Percentiles rank a stretch among this genome's conserved stretches.
These are phyloP conservation scores for Maniola hyperantus DNA, from an alignment of 2,888 invertebrate genomes.

Conservation along the genomic window DNA sequence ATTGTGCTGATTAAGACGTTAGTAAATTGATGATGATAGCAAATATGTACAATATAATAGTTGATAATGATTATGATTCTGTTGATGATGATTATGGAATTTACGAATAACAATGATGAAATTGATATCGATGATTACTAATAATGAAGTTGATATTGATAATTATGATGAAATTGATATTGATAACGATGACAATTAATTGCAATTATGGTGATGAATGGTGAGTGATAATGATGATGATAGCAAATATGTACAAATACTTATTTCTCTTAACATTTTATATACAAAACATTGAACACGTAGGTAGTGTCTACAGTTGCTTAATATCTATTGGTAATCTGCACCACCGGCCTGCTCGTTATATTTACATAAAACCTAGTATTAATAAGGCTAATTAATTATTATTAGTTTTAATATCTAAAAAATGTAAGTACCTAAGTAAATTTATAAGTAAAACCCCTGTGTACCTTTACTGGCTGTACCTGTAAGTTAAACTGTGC, in stretches of 20 bases:
- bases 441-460: too few species aligned
- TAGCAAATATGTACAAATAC: conserved; percentile 35
- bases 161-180: neutral
- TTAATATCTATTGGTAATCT: conserved; percentile 78
- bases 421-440: neutral
- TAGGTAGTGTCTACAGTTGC: conserved; percentile 61
- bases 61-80: neutral
- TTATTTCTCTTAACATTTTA: conserved; percentile 39
- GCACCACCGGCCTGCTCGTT: conserved; percentile 78
- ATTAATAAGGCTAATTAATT: conserved; percentile 19
- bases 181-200: neutral
- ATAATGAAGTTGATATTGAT: conserved; percentile 2
- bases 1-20: too few species aligned
- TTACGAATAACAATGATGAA: too few species aligned
- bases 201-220: conserved; percentile 4
- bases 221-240: conserved; percentile 6
- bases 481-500: too few species aligned
- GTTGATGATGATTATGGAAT: neutral
- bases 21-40: too few species aligned
- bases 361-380: conserved; percentile 38
- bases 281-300: conserved; percentile 68
- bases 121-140: neutral
- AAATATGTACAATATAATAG: too few species aligned
- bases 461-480: too few species aligned
- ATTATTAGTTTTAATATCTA: neutral